Percentiles rank a stretch among this genome's conserved stretches.
phyloP scores from a whole-genome alignment of 30 jellyfish, hydroid and myxozoan genomes.

The Aurelia aurita region DNA sequence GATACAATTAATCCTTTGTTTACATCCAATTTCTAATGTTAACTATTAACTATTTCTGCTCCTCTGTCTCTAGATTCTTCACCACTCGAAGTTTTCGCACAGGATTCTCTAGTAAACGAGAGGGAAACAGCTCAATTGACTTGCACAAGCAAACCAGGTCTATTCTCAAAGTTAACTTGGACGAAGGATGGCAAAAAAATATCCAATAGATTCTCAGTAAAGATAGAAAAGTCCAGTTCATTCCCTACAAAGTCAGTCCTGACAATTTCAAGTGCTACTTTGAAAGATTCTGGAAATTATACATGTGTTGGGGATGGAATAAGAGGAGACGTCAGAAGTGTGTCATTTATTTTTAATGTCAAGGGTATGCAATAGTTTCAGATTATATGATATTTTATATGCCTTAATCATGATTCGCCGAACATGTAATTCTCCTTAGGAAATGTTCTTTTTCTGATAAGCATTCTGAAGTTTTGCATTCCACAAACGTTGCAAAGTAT shows the following conservation, averaged over 20 bases:
- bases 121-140: conserved; percentile 29
- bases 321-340: conserved; percentile 37
- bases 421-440: too few species aligned
- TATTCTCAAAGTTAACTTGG: conserved; percentile 74
- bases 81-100: conserved; percentile 39
- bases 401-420: too few species aligned
- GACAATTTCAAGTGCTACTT: conserved; percentile 19
- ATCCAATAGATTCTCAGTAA: conserved; percentile 2
- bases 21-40: too few species aligned
- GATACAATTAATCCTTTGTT: too few species aligned
- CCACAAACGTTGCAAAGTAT: too few species aligned
- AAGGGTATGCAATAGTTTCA: neutral
- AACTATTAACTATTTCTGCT: too few species aligned
- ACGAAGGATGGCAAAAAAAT: conserved; percentile 48
- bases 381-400: too few species aligned
- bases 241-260: conserved; percentile 43
- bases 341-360: conserved; percentile 20
- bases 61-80: too few species aligned
- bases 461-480: too few species aligned
- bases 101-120: conserved; percentile 37
- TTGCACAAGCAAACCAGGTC: conserved; percentile 65
- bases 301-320: conserved; percentile 74
- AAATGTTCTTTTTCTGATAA: too few species aligned
- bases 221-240: conserved; percentile 12
- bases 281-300: conserved; percentile 78